Conservation (phyloP, 2,797 vertebrate species). For the Syncerus caffer region DNA sequence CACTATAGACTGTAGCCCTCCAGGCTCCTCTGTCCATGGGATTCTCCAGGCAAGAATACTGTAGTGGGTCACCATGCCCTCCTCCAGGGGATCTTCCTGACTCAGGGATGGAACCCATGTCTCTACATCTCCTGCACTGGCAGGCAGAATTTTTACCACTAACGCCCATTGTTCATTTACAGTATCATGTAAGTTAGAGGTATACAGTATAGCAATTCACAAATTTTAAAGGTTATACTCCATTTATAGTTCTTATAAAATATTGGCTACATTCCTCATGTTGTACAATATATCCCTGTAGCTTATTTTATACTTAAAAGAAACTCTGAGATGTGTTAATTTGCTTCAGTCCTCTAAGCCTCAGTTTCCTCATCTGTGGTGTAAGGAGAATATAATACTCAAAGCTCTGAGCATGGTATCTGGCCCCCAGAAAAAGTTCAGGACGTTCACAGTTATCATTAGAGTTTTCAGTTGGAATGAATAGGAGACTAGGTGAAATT, state of each 20-base stretch:
- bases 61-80: background rate
- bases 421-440: background rate
- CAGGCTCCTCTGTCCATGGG: background rate
- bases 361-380: background rate
- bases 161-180: background rate
- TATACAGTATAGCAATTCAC: background rate
- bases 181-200: background rate
- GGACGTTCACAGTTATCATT: background rate
- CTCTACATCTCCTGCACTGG: background rate
- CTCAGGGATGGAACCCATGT: background rate
- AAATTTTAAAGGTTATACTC: background rate
- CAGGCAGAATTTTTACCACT: background rate
- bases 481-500: conserved; percentile 31
- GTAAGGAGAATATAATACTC: background rate
- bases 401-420: background rate
- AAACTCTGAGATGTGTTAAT: background rate
- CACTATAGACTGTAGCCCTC: background rate
- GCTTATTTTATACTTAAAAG: background rate
- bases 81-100: background rate
- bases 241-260: background rate
- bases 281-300: background rate
- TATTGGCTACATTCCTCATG: background rate
- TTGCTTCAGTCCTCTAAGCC: background rate
- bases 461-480: background rate
- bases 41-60: background rate